These are phyloP conservation scores for Rhabdomys pumilio DNA, from an alignment of 2,797 vertebrate species.

Conservation along the genomic window DNA sequence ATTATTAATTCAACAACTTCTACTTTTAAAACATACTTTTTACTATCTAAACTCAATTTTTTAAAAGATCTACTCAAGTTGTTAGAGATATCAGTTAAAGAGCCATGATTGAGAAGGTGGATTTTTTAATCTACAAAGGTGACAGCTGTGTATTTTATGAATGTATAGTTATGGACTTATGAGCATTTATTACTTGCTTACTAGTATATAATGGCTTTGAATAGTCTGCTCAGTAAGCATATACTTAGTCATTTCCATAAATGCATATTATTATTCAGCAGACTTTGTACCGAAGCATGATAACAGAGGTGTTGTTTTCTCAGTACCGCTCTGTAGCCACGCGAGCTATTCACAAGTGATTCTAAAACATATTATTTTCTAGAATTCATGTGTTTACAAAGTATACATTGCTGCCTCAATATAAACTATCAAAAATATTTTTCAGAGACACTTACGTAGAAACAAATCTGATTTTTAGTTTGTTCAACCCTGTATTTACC, in stretches of 20 bases:
- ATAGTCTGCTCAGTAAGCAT: conserved; percentile 83
- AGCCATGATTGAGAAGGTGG: conserved; percentile 81
- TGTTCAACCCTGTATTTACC: conserved; percentile 67
- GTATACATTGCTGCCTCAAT: conserved; percentile 79
- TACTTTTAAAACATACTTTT: conserved; percentile 31
- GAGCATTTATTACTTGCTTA: conserved; percentile 88
- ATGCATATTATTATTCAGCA: conserved; percentile 86
- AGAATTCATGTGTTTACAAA: conserved; percentile 87
- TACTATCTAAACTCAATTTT: neutral
- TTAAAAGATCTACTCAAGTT: conserved; percentile 71
- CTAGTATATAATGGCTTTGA: conserved; percentile 87
- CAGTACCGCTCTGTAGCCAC: conserved; percentile 82
- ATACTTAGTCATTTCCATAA: conserved; percentile 83
- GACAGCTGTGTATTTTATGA: conserved; percentile 86
- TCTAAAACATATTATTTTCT: conserved; percentile 89
- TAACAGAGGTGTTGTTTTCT: conserved; percentile 85
- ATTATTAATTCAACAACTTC: conserved; percentile 42
- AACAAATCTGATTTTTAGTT: conserved; percentile 16
- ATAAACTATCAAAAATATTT: conserved; percentile 17
- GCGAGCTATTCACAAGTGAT: conserved; percentile 87
- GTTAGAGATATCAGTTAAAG: conserved; percentile 82
- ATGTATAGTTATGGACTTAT: conserved; percentile 86
- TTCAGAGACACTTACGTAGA: neutral
- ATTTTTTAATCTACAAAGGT: conserved; percentile 87
- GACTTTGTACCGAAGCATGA: conserved; percentile 86